Evolutionary conservation across 2,888 invertebrate genomes (phyloP).

Genomic region (Tenthredo notha): DNA sequence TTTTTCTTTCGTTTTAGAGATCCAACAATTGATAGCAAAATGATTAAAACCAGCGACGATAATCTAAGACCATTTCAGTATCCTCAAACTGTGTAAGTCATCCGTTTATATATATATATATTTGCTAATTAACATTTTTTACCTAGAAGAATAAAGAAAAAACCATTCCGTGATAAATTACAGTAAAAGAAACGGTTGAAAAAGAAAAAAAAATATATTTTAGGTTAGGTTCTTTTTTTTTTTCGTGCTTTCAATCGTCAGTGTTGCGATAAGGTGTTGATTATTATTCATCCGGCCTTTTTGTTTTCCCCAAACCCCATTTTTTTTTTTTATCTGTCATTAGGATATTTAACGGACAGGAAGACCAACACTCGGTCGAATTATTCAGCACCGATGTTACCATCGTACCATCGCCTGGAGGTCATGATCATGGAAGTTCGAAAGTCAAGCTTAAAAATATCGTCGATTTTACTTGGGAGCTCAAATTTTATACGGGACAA

Average conservation of each 20-base stretch:
- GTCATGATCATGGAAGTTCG: slow-evolving; percentile 90
- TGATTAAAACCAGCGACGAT: slow-evolving; percentile 65
- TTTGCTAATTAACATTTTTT: slow-evolving; percentile 33
- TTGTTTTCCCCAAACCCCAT: too few species aligned
- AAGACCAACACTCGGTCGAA: slow-evolving; percentile 81
- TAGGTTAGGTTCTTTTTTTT: neutral
- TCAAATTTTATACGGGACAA: slow-evolving; percentile 92
- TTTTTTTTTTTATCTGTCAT: too few species aligned
- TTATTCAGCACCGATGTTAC: slow-evolving; percentile 84
- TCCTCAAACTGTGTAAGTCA: slow-evolving; percentile 66
- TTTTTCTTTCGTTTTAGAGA: slow-evolving; percentile 57
- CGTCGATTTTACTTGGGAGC: slow-evolving; percentile 96
- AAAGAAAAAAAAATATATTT: neutral
- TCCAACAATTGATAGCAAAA: slow-evolving; percentile 58
- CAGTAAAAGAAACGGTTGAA: neutral
- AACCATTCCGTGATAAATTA: neutral
- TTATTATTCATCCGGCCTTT: neutral
- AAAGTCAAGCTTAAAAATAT: slow-evolving; percentile 94
- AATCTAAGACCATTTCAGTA: slow-evolving; percentile 63
- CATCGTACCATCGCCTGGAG: slow-evolving; percentile 86
- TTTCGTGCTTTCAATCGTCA: neutral
- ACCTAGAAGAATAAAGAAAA: neutral
- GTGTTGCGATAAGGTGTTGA: neutral
- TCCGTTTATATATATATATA: neutral
- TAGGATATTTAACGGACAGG: slow-evolving; percentile 83